Conservation (phyloP, 2,797 vertebrate genomes). For the Prunella strophiata region DNA sequence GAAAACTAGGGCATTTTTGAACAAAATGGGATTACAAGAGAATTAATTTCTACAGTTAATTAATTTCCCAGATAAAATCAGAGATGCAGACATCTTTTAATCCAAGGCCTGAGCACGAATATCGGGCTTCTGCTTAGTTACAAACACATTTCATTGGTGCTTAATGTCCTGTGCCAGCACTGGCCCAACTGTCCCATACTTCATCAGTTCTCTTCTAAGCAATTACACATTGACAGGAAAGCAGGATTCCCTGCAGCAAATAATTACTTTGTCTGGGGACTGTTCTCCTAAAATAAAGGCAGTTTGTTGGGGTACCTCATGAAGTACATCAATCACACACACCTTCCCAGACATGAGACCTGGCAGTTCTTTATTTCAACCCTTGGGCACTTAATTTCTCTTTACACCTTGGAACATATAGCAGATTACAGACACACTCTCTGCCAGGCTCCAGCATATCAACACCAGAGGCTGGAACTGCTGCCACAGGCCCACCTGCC, state of each 20-base stretch:
- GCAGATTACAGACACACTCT: background rate
- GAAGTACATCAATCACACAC: background rate
- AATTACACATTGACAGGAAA: background rate
- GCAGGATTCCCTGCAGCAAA: background rate
- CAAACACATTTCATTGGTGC: background rate
- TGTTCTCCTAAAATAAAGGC: background rate
- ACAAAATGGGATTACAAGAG: background rate
- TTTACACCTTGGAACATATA: background rate
- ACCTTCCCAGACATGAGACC: background rate
- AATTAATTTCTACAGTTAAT: background rate
- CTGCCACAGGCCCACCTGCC: background rate
- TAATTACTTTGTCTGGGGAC: background rate
- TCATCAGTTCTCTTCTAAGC: background rate
- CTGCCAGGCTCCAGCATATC: background rate
- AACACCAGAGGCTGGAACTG: background rate
- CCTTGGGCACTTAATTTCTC: background rate
- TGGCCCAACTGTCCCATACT: background rate
- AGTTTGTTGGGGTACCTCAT: background rate
- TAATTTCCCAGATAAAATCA: slow-evolving; percentile 20
- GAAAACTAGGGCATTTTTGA: background rate
- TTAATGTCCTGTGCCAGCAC: background rate
- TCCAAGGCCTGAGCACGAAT: background rate
- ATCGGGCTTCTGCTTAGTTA: background rate
- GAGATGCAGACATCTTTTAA: background rate
- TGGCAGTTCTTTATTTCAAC: background rate